Conservation (phyloP, 2,113 vertebrate species). For the Oncorhynchus kisutch region DNA sequence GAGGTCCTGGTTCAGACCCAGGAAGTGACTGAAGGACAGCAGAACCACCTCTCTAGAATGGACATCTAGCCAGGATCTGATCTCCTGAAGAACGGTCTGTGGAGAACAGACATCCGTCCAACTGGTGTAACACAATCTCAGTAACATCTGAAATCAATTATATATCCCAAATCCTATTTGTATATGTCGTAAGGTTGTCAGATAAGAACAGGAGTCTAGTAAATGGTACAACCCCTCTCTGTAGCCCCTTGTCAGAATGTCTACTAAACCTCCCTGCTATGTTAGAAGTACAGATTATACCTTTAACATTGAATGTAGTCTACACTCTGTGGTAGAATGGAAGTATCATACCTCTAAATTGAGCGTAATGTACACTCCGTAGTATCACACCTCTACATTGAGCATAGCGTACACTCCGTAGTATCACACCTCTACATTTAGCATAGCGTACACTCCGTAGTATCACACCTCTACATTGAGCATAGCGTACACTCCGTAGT, state of each 20-base stretch:
- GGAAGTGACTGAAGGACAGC: constrained; percentile 79
- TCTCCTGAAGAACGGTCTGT: constrained; percentile 73
- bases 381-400: constrained; percentile 76
- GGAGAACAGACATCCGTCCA: not conserved
- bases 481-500: constrained; percentile 75
- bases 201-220: too few species aligned
- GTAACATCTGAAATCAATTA: too few species aligned
- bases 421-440: constrained; percentile 77
- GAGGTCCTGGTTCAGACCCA: constrained; percentile 68
- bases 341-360: constrained; percentile 76
- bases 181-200: too few species aligned
- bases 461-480: constrained; percentile 23
- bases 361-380: constrained; percentile 75
- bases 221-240: too few species aligned
- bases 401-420: constrained; percentile 77
- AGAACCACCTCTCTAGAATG: constrained; percentile 77
- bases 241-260: too few species aligned
- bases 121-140: too few species aligned
- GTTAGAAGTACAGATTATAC: constrained; percentile 16
- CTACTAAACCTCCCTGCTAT: too few species aligned
- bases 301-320: constrained; percentile 40
- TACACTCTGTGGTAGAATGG: constrained; percentile 64
- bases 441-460: constrained; percentile 76
- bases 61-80: constrained; percentile 72
- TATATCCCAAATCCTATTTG: too few species aligned